Percentiles rank a stretch among this genome's conserved stretches.
Evolutionary conservation across 2,888 invertebrate species (phyloP).

Genomic region (Conops quadrifasciatus): DNA sequence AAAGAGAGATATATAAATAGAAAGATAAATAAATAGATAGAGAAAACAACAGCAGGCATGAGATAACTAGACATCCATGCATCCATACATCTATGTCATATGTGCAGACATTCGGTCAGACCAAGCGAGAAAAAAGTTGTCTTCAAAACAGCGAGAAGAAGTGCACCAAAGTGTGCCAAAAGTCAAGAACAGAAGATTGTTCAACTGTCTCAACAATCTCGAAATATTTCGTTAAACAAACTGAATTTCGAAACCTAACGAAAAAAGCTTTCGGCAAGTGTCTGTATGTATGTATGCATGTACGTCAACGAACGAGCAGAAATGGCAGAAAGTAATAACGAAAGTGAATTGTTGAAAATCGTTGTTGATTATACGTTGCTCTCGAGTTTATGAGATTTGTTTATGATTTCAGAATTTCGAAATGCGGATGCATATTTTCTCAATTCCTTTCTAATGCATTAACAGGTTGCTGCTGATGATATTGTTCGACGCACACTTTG

Average conservation of each 20-base stretch:
- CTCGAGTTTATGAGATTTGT: constrained; percentile 14
- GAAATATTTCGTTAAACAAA: neutral
- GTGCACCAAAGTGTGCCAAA: constrained; percentile 20
- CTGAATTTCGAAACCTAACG: constrained; percentile 10
- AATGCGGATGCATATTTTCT: constrained; percentile 13
- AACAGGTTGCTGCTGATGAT: constrained; percentile 24
- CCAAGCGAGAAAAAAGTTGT: neutral
- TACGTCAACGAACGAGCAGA: neutral
- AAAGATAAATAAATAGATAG: constrained; percentile 2
- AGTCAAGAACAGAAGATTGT: constrained; percentile 23
- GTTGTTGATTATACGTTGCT: constrained; percentile 9
- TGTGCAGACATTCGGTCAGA: neutral
- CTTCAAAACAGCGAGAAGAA: neutral
- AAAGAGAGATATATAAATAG: neutral
- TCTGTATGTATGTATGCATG: too few relatives aligned
- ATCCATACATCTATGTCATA: too few relatives aligned
- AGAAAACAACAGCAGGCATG: neutral
- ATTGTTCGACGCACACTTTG: constrained; percentile 3
- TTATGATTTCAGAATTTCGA: constrained; percentile 20
- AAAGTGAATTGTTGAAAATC: constrained; percentile 21
- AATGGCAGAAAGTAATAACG: neutral
- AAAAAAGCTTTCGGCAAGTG: constrained; percentile 30
- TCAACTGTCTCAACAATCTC: neutral
- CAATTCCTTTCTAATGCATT: neutral
- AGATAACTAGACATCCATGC: neutral